phyloP scores from a whole-genome alignment of 2,888 invertebrate species.

The Pyrocoelia pectoralis region DNA sequence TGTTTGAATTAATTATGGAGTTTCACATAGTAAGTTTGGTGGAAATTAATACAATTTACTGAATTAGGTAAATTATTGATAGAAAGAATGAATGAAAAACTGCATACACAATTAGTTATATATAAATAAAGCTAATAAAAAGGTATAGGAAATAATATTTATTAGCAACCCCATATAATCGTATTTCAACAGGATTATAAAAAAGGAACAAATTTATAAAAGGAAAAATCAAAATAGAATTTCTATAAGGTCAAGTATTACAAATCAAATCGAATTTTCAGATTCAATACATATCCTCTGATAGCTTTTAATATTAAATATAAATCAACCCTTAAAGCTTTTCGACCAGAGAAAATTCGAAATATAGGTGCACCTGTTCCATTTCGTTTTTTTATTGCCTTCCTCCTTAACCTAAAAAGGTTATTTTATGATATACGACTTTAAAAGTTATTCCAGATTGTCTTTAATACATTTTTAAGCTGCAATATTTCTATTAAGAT shows the following conservation, averaged over 20 bases:
- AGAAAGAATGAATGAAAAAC: too few relatives aligned
- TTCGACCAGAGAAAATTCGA: constrained; percentile 19
- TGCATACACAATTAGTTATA: too few relatives aligned
- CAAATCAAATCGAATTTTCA: constrained; percentile 30
- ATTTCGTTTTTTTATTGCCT: constrained; percentile 16
- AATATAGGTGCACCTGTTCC: constrained; percentile 24
- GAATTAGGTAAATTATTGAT: too few relatives aligned
- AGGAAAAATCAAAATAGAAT: constrained; percentile 9
- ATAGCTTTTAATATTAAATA: constrained; percentile 33
- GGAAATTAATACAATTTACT: too few relatives aligned
- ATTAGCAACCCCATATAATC: neutral
- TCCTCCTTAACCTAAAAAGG: constrained; percentile 17
- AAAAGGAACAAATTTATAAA: neutral
- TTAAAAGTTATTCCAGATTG: constrained; percentile 13
- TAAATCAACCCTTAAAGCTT: constrained; percentile 30
- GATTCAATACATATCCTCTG: constrained; percentile 24
- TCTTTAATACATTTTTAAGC: neutral
- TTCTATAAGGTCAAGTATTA: constrained; percentile 12
- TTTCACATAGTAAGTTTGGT: too few relatives aligned
- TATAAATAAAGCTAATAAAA: too few relatives aligned
- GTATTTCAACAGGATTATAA: constrained; percentile 5
- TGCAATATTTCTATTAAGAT: too few relatives aligned
- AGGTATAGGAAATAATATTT: neutral
- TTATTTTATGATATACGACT: constrained; percentile 12
- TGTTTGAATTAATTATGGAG: too few relatives aligned